Base-by-base conservation (phyloP, 2,888 invertebrate genomes). In the Lypha dubia region DNA sequence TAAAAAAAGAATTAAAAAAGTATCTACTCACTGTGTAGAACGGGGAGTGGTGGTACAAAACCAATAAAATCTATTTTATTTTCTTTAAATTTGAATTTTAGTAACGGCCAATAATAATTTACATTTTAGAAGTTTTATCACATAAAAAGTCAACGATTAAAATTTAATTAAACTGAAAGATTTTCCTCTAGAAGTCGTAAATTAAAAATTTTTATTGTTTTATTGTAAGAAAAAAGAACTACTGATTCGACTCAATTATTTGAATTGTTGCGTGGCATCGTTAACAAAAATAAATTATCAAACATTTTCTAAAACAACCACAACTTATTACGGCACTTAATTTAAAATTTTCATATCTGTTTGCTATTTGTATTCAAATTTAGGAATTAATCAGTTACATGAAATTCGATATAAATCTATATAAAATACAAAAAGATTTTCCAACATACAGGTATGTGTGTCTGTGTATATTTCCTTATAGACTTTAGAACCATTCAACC, bases 61-160 rank as follows among this genome's bases (percentile, higher is more conserved):
- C 20, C 28, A 46, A 56, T 51, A 28, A 56, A 56, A 28, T 28
- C 8, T 28, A n/a, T 7, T 56, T 28, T 28, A 53, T 17, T 6
- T 46, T 17, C 24, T 28, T 56, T n/a, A 15, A 56, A 56, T 56
- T 56, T 56, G n/a, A n/a, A 56, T 56, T 56, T 28, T 28, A 56
- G 35, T 60, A 35, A 60, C 20, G 35, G 17, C 35, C 17, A 60
- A 5, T 20, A 35, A 38, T 13, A 20, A 35, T 38, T 20, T 60
- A 35, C 38, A 8, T 35, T 38, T 38, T 32, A 38, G 20, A 38
- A 38, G 32, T 32, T 53, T 15, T 56, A n/a, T 20, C 11, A 11
- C n/a, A 20, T 44, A 11, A 44, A 44, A 44, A 15, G 9, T n/a
- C 15, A 44, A 56, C n/a, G 56, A 28, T 28, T 28, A 28, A n/a